Conservation (phyloP, 2,797 vertebrate species). For the Macroramphosus scolopax region DNA sequence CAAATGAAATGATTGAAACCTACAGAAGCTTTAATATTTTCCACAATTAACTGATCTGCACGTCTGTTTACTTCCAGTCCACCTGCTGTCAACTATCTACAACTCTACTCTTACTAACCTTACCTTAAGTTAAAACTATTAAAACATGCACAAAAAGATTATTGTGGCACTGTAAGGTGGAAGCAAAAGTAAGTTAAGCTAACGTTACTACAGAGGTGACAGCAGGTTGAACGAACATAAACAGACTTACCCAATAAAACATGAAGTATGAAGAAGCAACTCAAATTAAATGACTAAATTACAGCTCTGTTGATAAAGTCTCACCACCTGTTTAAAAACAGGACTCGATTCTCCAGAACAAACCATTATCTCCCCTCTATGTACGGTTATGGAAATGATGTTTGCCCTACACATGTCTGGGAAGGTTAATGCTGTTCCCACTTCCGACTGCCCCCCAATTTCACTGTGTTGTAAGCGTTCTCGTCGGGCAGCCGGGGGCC, state of each 20-base stretch:
- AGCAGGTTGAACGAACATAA: too few species aligned
- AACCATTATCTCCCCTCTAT: constrained; percentile 25
- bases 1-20: not conserved
- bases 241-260: constrained; percentile 48
- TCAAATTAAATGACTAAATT: not conserved
- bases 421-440: constrained; percentile 75
- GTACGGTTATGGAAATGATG: constrained; percentile 56
- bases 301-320: constrained; percentile 30
- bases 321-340: constrained; percentile 24
- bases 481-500: constrained; percentile 54
- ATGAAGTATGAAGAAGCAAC: constrained; percentile 17
- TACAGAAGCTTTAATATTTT: not conserved
- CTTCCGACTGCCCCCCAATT: constrained; percentile 70
- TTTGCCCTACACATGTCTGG: constrained; percentile 59
- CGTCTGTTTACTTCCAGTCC: too few species aligned
- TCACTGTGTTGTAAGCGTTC: constrained; percentile 59
- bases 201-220: too few species aligned
- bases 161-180: too few species aligned
- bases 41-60: too few species aligned
- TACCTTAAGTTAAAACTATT: too few species aligned
- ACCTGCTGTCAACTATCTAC: too few species aligned
- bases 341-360: not conserved
- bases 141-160: too few species aligned
- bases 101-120: too few species aligned
- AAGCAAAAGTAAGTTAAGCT: too few species aligned